Evolutionary conservation across 1,140 invertebrate species (phyloP).

Genomic region (Lethrus apterus): DNA sequence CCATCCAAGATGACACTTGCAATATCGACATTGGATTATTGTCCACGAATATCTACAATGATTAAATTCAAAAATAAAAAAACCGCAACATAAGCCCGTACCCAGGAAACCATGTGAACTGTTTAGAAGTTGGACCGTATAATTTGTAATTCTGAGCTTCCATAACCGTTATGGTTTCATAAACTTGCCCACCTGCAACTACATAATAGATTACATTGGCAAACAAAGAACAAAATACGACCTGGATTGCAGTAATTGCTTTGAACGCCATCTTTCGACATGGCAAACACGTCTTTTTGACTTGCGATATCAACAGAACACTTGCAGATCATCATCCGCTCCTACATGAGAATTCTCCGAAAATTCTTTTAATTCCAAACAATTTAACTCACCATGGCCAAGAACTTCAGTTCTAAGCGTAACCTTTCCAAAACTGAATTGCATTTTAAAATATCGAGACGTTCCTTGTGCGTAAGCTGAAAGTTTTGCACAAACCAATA

Average conservation of each 20-base stretch:
- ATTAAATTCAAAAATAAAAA: conserved; percentile 1
- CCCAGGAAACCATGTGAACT: conserved; percentile 83
- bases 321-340: conserved; percentile 58
- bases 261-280: conserved; percentile 74
- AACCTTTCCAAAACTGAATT: conserved; percentile 34
- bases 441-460: conserved; percentile 31
- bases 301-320: conserved; percentile 57
- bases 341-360: conserved; percentile 37
- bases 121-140: conserved; percentile 52
- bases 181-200: conserved; percentile 57
- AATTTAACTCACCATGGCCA: conserved; percentile 22
- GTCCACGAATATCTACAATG: conserved; percentile 67
- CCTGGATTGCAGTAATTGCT: conserved; percentile 74
- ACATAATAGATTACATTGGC: not conserved
- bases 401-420: conserved; percentile 27
- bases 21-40: conserved; percentile 60
- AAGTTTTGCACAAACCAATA: conserved; percentile 41
- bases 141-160: conserved; percentile 53
- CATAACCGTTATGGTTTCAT: conserved; percentile 73
- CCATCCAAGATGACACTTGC: conserved; percentile 70
- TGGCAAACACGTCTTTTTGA: conserved; percentile 67
- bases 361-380: not conserved
- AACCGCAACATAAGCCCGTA: conserved; percentile 37
- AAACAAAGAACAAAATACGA: conserved; percentile 19
- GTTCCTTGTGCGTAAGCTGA: conserved; percentile 34